phyloP scores from a whole-genome alignment of 64 coral and sea anemone species.

The Catalaphyllia jardinei region DNA sequence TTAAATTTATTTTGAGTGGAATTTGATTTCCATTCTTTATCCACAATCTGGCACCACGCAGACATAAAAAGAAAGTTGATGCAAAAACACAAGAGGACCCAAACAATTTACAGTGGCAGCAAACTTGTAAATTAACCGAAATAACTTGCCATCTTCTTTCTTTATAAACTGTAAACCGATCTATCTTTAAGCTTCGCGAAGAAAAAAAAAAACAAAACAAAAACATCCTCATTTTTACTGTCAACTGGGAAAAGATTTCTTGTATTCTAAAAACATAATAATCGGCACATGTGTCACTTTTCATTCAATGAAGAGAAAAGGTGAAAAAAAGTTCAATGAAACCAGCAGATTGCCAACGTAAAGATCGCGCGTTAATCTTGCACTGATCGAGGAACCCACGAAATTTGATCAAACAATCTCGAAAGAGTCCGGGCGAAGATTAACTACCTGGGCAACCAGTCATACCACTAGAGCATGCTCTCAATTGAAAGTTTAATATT shows the following conservation, averaged over 20 bases:
- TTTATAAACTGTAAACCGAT: neutral
- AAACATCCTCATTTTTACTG: neutral
- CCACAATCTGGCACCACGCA: conserved; percentile 32
- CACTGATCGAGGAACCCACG: neutral
- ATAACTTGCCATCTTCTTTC: neutral
- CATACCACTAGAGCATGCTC: conserved; percentile 14
- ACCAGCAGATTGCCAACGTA: conserved; percentile 38
- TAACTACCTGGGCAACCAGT: conserved; percentile 25
- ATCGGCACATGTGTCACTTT: conserved; percentile 43
- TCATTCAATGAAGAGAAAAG: conserved; percentile 17
- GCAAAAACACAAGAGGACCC: conserved; percentile 25
- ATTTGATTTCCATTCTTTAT: neutral
- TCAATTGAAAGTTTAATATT: conserved; percentile 40
- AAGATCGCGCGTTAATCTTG: conserved; percentile 21
- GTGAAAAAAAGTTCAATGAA: conserved; percentile 20
- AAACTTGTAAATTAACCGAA: neutral
- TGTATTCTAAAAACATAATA: neutral
- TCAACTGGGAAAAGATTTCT: neutral
- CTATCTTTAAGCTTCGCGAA: neutral
- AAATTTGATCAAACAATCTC: conserved; percentile 15
- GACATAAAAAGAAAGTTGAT: neutral
- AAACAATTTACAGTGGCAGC: conserved; percentile 1
- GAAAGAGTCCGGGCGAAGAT: neutral
- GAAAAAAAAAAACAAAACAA: conserved; percentile 4
- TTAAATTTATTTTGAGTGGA: conserved; percentile 3